Evolutionary conservation across 2,113 vertebrate species (phyloP), one percentile per base, ranked within the genome.

Genomic region (Elephas maximus): DNA sequence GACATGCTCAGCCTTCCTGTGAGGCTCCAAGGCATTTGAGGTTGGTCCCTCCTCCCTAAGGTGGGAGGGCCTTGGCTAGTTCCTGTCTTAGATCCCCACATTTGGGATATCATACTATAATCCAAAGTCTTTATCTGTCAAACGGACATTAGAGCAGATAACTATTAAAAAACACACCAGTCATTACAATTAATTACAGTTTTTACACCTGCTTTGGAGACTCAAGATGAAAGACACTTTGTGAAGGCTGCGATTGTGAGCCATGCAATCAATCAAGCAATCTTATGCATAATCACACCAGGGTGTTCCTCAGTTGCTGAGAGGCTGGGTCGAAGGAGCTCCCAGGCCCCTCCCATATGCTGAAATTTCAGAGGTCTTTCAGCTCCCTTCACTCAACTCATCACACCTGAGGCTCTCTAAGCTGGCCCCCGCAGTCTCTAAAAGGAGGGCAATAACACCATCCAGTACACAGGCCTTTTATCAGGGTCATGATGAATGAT

Each of bases 191-290:
- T 98, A 97, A 97, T 98, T 95, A 96, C 57, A 97, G 92, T 41
- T 44, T 95, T 94, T 79, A 85, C 12, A 93, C 91, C 90, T 95
- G 48, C 88, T 97, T 94, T 93, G 88, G 95, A 86, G 93, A 97
- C 97, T n/a, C 6, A 44, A 97, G 96, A 98, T 97, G 98, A 98
- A 97, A 97, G 95, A 69, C 53, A 78, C 67, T 86, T 91, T 26
- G 12, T 28, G 74, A 92, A 90, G 71, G 80, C 77, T 69, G 92
- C 78, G 91, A 83, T 26, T 88, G 93, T 85, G 90, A 97, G 73
- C 23, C 7, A 60, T 30, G 67, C 30, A 83, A 90, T 94, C 96
- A 92, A 85, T 87, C 51, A 73, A 78, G 90, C 73, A 79, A 94
- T 93, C 83, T 90, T 9, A 5, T 0, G 6, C 60, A 62, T 65